Percentiles rank a stretch among this genome's conserved stretches.
Evolutionary conservation across 1,140 invertebrate genomes (phyloP).

Genomic region (Eciton burchellii): DNA sequence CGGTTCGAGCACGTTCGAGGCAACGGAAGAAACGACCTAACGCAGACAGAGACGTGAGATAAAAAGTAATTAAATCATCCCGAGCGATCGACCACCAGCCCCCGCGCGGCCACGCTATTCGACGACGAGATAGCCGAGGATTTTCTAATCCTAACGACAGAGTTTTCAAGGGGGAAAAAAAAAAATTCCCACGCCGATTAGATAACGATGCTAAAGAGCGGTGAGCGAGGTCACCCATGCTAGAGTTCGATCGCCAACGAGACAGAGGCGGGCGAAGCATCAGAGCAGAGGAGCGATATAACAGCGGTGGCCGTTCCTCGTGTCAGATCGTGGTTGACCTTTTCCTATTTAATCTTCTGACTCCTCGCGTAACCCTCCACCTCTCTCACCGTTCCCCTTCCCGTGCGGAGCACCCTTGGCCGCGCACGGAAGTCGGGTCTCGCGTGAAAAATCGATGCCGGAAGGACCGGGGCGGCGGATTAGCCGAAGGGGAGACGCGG

Average conservation of each 20-base stretch:
- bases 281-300: conserved; percentile 22
- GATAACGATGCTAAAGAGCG: not conserved
- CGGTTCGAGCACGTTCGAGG: no score
- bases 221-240: not conserved
- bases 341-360: conserved; percentile 68
- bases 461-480: conserved; percentile 63
- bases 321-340: conserved; percentile 71
- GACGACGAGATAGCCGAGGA: no score
- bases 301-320: conserved; percentile 50
- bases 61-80: no score
- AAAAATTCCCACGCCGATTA: not conserved
- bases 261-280: conserved; percentile 32
- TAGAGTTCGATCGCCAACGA: not conserved
- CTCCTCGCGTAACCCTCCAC: conserved; percentile 56
- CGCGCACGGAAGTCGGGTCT: conserved; percentile 65
- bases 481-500: conserved; percentile 47
- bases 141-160: no score
- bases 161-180: no score
- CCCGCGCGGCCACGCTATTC: no score
- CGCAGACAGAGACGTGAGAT: not conserved
- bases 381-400: conserved; percentile 25
- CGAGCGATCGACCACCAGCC: no score
- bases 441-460: conserved; percentile 72
- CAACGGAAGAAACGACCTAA: not conserved
- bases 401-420: conserved; percentile 40